Conservation (phyloP, 2,797 vertebrate species). For the Siniperca scherzeri region DNA sequence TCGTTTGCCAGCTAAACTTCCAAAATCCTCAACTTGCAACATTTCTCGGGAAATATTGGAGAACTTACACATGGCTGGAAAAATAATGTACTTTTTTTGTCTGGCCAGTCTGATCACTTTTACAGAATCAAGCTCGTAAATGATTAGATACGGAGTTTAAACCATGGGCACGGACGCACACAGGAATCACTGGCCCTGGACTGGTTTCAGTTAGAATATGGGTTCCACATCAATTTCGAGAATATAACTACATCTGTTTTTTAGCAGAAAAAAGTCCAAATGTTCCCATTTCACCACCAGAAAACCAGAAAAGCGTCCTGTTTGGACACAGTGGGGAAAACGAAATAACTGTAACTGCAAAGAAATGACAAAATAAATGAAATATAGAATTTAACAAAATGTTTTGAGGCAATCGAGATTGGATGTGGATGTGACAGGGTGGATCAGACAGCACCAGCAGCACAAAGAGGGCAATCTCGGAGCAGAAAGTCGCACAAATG, state of each 20-base stretch:
- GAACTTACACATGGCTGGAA: no score
- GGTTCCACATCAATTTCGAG: fast-evolving
- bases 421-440: fast-evolving
- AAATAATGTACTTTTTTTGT: not conserved
- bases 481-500: not conserved
- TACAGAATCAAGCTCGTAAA: not conserved
- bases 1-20: not conserved
- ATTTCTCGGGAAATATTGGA: fast-evolving
- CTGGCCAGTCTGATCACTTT: not conserved
- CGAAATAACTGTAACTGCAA: not conserved
- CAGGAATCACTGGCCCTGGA: not conserved
- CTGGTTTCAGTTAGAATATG: not conserved
- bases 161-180: not conserved
- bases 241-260: not conserved
- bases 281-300: fast-evolving
- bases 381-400: not conserved
- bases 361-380: not conserved
- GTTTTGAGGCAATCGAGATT: not conserved
- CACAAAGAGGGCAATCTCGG: fast-evolving
- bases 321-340: not conserved
- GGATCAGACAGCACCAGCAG: not conserved
- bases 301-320: not conserved
- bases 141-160: not conserved
- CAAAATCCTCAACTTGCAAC: fast-evolving
- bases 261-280: not conserved